Base-by-base conservation (phyloP, 1,140 invertebrate genomes). In the Linepithema humile region DNA sequence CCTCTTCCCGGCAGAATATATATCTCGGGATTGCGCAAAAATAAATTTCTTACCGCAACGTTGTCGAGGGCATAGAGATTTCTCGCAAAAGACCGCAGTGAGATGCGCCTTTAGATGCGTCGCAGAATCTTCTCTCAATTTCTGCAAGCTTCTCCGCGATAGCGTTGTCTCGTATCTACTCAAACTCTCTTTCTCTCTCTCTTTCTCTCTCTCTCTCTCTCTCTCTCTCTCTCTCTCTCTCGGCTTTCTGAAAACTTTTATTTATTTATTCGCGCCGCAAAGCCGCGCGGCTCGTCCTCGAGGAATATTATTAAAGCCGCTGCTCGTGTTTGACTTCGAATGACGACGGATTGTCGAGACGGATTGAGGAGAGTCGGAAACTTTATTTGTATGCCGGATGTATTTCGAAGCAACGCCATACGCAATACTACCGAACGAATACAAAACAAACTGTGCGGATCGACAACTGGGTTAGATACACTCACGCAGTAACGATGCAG, bases 261-360 rank as follows among this genome's bases (percentile, higher is more conserved):
- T 89, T 90, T 90, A 88, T 83, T 89, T 90, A 88, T 85, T 75
- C 62, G 62, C 23, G 64, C 57, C 53, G 43, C 70, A 59, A 73
- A 82, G 84, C 70, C 50, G 29, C 67, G 57, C 84, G 57, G 70
- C 26, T 74, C 60, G 73, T 86, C 55, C 77, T 85, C 67, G 29
- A 69, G 73, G 82, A 88, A 89, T 89, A 91, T 90, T 87, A 89
- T 88, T 82, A 88, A 85, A 86, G 59, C 43, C 38, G 83, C 45
- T 48, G 78, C 72, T 88, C 75, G 64, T 91, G 67, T 92, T 93
- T 92, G 90, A 93, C 89, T 92, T 91, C 78, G 88, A 89, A 88
- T 69, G 80, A 72, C 57, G 43, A 3, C 29, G 53, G 29, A 15
- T 43, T 26, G 38, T 23, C 38, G 32, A 23, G 29, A 15, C 32